These are phyloP conservation scores for Cryptosula pallasiana DNA, from an alignment of 2,888 invertebrate genomes.

Conservation along the genomic window DNA sequence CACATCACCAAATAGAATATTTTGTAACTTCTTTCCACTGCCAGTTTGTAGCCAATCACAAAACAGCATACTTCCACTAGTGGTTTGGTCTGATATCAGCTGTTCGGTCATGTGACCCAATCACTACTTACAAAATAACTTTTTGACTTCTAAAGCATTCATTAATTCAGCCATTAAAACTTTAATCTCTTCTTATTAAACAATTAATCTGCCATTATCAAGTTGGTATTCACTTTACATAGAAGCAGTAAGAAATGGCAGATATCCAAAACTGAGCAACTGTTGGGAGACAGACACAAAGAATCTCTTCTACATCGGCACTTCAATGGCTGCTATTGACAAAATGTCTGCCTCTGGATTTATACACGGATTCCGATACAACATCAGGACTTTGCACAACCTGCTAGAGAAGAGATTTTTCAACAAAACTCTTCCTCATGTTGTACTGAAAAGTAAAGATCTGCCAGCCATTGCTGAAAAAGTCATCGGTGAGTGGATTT, in stretches of 20 bases:
- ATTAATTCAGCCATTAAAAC: background rate
- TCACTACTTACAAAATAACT: no score
- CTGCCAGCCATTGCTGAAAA: conserved; percentile 16
- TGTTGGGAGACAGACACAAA: conserved; percentile 21
- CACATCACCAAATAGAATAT: no score
- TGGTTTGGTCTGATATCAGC: no score
- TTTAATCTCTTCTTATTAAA: background rate
- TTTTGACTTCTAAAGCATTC: background rate
- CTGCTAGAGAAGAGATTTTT: conserved; percentile 19
- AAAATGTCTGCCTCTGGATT: conserved; percentile 24
- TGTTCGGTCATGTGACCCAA: no score
- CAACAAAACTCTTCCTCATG: conserved; percentile 18
- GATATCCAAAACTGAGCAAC: conserved; percentile 22
- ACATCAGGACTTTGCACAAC: conserved; percentile 24
- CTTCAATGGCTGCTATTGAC: conserved; percentile 20
- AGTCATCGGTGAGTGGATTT: conserved; percentile 1
- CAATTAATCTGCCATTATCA: background rate
- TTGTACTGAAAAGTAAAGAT: background rate
- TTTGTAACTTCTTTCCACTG: no score
- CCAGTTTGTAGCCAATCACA: no score
- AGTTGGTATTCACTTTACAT: background rate
- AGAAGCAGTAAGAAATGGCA: conserved; percentile 11
- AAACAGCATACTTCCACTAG: no score
- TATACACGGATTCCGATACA: conserved; percentile 26
- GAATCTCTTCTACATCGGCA: conserved; percentile 25